Base-by-base conservation (phyloP, 1,140 invertebrate genomes). In the Eurosta solidaginis region DNA sequence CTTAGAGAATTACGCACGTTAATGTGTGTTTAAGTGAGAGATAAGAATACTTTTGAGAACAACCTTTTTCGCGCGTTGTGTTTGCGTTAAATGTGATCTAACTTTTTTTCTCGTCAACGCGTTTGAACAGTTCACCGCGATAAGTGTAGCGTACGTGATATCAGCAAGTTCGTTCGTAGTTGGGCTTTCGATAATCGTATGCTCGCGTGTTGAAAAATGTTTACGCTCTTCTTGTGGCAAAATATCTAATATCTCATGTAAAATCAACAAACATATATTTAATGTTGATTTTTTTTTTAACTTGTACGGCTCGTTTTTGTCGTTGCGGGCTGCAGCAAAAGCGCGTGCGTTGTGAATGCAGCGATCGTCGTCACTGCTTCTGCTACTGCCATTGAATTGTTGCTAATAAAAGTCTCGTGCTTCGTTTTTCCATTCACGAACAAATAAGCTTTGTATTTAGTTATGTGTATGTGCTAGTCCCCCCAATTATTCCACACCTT, bases 211-310 rank as follows among this genome's bases (percentile, higher is more conserved):
- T n/a, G 33, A 52, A 73, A 73, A 2, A 6, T 47, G 42, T 20
- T 75, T 17, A 45, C 74, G n/a, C 33, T 42, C 14, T 17, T 25
- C 17, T 75, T 12, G 29, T 47, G 42, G 74, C 74, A 12, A 25
- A 29, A 47, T 29, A 27, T 14, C 20, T 20, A 73, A 73, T 29
- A 75, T 47, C 47, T 42, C 29, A 22, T n/a, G 40, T 44, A 74
- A 22, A 75, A 42, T 47, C 44, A 75, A 75, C 22, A 75, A 75
- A 75, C 17, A 45, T 45, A 50, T 47, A 75, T 47, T 47, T 47
- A 47, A 47, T 47, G n/a, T n/a, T n/a, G n/a, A 33, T 20, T 68
- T 36, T 42, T 29, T 40, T 40, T 33, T 17, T 17, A 40, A 68
- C 20, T 68, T 68, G 59, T 12, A 68, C 36, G 40, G 59, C 59